These are phyloP conservation scores for Cliona cf. orientalis DNA, from an alignment of 37 sponge, comb jelly and placozoan genomes.

Conservation along the genomic window DNA sequence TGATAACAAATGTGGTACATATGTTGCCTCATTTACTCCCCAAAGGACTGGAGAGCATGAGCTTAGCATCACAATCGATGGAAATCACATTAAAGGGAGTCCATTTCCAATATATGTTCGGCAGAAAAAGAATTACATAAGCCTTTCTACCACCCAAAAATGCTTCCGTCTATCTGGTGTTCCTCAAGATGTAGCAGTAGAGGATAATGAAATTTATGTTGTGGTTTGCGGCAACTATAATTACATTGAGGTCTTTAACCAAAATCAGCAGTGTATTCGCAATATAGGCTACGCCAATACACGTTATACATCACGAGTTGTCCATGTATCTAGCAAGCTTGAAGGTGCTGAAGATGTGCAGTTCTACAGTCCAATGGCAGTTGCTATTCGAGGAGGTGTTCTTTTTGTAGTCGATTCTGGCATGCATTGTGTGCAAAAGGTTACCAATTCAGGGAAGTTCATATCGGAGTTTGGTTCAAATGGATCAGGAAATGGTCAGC, in stretches of 20 bases:
- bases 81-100: constrained; percentile 5
- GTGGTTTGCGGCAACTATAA: constrained; percentile 13
- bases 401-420: constrained; percentile 39
- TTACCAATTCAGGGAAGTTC: constrained; percentile 17
- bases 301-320: too few species aligned
- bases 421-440: constrained; percentile 35
- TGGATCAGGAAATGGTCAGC: constrained; percentile 35
- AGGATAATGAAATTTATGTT: constrained; percentile 20
- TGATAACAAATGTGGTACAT: constrained; percentile 29
- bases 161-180: neutral
- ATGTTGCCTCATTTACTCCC: constrained; percentile 13
- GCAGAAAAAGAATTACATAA: constrained; percentile 8
- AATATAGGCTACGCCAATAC: neutral
- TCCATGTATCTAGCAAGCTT: neutral
- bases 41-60: constrained; percentile 28
- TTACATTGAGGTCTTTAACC: constrained; percentile 6
- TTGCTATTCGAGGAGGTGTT: constrained; percentile 39
- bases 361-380: constrained; percentile 24
- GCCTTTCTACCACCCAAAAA: neutral
- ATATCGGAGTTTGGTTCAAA: constrained; percentile 35
- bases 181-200: constrained; percentile 33
- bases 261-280: neutral
- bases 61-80: constrained; percentile 6
- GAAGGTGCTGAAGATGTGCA: constrained; percentile 40
- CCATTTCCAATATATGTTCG: constrained; percentile 23